Evolutionary conservation across 2,888 invertebrate species (phyloP).

Genomic region (Ochropacha duplaris): DNA sequence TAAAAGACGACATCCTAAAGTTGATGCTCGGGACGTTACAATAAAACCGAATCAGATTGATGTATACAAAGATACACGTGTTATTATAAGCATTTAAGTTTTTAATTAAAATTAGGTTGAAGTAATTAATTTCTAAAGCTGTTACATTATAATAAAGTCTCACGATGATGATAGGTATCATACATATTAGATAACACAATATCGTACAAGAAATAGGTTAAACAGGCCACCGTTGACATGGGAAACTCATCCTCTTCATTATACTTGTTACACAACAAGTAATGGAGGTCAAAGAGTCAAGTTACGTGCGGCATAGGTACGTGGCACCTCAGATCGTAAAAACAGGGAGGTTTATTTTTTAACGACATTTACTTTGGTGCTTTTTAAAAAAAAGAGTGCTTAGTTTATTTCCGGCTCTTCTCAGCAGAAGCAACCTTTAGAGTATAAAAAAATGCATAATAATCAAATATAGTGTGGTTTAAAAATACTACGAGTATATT

Average conservation of each 20-base stretch:
- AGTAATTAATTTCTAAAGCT: slow-evolving; percentile 1
- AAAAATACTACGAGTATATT: too few relatives aligned
- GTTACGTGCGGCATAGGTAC: slow-evolving; percentile 50
- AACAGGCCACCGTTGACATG: slow-evolving; percentile 40
- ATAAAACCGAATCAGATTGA: too few relatives aligned
- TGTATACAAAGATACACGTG: too few relatives aligned
- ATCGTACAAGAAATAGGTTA: slow-evolving; percentile 6
- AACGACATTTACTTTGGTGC: too few relatives aligned
- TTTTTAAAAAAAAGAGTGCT: too few relatives aligned
- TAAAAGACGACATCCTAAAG: too few relatives aligned
- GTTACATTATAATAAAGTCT: not conserved
- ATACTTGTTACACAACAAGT: slow-evolving; percentile 43
- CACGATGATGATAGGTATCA: slow-evolving; percentile 4
- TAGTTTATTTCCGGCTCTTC: too few relatives aligned
- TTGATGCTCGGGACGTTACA: too few relatives aligned
- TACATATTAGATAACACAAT: not conserved
- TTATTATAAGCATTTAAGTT: not conserved
- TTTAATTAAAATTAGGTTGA: not conserved
- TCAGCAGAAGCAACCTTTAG: too few relatives aligned
- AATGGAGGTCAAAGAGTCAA: slow-evolving; percentile 59
- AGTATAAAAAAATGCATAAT: too few relatives aligned
- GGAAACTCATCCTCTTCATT: slow-evolving; percentile 40
- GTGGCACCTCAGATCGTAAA: slow-evolving; percentile 34
- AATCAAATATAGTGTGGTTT: too few relatives aligned
- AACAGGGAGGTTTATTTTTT: not conserved